phyloP scores from a whole-genome alignment of 2,888 invertebrate species.

The Ligdia adustata region DNA sequence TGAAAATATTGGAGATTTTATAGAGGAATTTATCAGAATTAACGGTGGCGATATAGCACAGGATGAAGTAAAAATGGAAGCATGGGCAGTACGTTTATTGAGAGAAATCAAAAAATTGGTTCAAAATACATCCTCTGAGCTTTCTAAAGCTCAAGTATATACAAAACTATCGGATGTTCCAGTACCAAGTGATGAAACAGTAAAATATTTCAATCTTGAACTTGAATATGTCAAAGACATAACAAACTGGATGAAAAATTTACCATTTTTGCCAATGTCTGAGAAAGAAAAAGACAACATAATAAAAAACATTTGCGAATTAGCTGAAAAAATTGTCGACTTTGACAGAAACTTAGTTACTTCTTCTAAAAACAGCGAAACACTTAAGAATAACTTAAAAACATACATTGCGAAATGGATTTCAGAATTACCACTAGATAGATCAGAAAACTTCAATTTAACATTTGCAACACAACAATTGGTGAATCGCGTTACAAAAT shows the following conservation, averaged over 20 bases:
- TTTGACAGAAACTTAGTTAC: conserved; percentile 32
- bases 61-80: conserved; percentile 56
- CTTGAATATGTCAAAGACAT: conserved; percentile 59
- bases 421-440: conserved; percentile 49
- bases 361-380: conserved; percentile 32
- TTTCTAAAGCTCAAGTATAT: conserved; percentile 46
- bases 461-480: conserved; percentile 53
- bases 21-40: conserved; percentile 52
- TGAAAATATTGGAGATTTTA: conserved; percentile 52
- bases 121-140: conserved; percentile 31
- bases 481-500: conserved; percentile 49
- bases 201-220: conserved; percentile 47
- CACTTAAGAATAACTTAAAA: conserved; percentile 39
- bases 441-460: conserved; percentile 40
- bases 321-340: conserved; percentile 53
- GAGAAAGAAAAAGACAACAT: conserved; percentile 35
- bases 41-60: conserved; percentile 52
- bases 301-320: conserved; percentile 50
- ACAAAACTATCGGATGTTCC: conserved; percentile 42
- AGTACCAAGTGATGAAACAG: conserved; percentile 44
- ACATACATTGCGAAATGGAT: conserved; percentile 56
- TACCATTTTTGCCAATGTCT: conserved; percentile 50
- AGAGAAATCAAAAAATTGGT: conserved; percentile 54
- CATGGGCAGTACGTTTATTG: conserved; percentile 52
- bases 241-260: conserved; percentile 60